These are phyloP conservation scores for Pachypanchax playfairii DNA, from an alignment of 2,113 vertebrate species.

Conservation along the genomic window DNA sequence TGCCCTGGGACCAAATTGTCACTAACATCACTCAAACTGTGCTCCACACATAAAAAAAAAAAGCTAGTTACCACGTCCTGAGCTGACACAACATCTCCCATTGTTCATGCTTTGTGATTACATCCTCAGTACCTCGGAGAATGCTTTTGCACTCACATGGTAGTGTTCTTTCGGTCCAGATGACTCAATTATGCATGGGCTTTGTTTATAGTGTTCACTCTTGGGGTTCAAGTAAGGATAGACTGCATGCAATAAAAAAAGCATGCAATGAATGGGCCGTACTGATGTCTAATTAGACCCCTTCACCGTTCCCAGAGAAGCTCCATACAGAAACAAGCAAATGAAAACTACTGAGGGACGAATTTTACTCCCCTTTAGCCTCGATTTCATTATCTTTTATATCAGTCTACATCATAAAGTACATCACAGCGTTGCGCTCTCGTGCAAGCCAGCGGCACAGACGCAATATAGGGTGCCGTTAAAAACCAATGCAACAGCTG, in stretches of 20 bases:
- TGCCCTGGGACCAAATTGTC: constrained; percentile 25
- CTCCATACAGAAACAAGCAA: constrained; percentile 23
- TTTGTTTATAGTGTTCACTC: constrained; percentile 56
- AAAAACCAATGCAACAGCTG: background rate
- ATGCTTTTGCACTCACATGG: constrained; percentile 38
- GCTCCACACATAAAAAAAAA: constrained; percentile 38
- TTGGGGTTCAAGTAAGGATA: constrained; percentile 50
- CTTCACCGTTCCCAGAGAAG: constrained; percentile 14
- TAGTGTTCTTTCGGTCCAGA: constrained; percentile 51
- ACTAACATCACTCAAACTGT: constrained; percentile 16
- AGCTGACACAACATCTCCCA: constrained; percentile 56
- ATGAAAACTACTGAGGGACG: constrained; percentile 12
- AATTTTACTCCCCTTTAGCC: constrained; percentile 1
- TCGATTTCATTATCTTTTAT: constrained; percentile 2
- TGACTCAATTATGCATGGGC: constrained; percentile 61
- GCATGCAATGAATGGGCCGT: constrained; percentile 21
- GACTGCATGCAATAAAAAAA: constrained; percentile 24
- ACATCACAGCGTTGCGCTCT: background rate
- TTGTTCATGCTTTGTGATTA: constrained; percentile 39
- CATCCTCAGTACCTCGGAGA: constrained; percentile 41
- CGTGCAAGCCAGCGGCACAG: background rate
- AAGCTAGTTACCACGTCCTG: constrained; percentile 36
- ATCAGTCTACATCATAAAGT: background rate
- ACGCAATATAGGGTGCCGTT: background rate
- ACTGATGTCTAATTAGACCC: constrained; percentile 37